These are phyloP conservation scores for Ceratotherium simum DNA, from an alignment of 2,113 vertebrate genomes.

Conservation along the genomic window DNA sequence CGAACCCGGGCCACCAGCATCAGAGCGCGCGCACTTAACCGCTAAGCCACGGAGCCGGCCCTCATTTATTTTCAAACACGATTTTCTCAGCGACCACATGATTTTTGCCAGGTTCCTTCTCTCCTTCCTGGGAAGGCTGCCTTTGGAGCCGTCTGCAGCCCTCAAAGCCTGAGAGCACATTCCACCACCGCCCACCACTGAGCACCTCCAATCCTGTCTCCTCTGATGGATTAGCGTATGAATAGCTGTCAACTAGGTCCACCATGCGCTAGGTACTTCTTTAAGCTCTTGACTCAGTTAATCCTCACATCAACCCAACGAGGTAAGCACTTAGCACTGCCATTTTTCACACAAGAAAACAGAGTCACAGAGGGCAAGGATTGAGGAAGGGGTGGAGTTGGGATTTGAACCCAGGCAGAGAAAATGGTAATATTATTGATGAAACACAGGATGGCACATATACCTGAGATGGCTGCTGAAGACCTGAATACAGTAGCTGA, in stretches of 20 bases:
- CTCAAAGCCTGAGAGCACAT: not conserved
- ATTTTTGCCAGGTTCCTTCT: not conserved
- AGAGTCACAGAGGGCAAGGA: not conserved
- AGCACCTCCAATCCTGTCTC: rapidly evolving
- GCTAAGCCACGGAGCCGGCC: too few relatives aligned
- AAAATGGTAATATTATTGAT: not conserved
- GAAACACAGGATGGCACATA: not conserved
- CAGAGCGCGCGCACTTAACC: too few relatives aligned
- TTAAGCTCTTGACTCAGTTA: not conserved
- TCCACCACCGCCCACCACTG: not conserved
- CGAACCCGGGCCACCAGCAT: too few relatives aligned
- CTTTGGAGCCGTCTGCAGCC: not conserved
- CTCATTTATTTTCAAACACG: not conserved
- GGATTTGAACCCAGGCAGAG: not conserved
- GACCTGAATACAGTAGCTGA: not conserved
- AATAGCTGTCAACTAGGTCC: not conserved
- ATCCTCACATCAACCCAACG: not conserved
- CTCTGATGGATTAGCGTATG: too few relatives aligned
- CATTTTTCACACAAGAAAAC: not conserved
- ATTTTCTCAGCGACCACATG: not conserved
- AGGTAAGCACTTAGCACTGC: rapidly evolving
- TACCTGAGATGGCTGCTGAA: not conserved
- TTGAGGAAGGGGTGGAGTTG: not conserved
- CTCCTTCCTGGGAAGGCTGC: not conserved
- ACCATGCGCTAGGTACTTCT: not conserved